A percentile compares a stretch with the other conserved stretches of the same genome.
Conservation (phyloP, 37 sponge, comb jelly and placozoan genomes). For the Bolinopsis microptera region DNA sequence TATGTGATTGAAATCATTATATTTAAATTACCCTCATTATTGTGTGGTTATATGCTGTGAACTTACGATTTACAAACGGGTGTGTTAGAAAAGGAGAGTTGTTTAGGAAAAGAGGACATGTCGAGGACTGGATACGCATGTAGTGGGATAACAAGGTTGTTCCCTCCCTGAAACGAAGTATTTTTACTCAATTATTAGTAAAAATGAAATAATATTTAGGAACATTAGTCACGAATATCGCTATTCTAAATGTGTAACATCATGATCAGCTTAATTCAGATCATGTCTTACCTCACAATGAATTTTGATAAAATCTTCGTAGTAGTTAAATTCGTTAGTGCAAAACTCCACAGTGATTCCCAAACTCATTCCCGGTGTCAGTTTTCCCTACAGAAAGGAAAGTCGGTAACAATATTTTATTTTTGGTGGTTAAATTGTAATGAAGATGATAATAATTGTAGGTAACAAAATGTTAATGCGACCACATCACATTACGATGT, state of each 20-base stretch:
- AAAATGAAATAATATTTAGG: too few relatives aligned
- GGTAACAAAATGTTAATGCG: too few relatives aligned
- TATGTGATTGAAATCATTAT: too few relatives aligned
- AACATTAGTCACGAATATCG: too few relatives aligned
- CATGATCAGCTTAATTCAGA: background rate
- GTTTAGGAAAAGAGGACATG: constrained; percentile 73
- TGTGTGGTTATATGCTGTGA: too few relatives aligned
- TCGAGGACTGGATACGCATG: constrained; percentile 88
- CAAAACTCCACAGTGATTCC: constrained; percentile 76
- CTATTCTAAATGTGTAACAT: too few relatives aligned
- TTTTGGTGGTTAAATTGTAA: too few relatives aligned
- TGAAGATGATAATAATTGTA: too few relatives aligned
- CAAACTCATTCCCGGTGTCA: constrained; percentile 83
- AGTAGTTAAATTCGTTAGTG: constrained; percentile 78
- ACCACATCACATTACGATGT: too few relatives aligned
- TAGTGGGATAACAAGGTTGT: constrained; percentile 83
- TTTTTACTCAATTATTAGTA: too few relatives aligned
- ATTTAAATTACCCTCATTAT: too few relatives aligned
- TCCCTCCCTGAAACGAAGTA: constrained; percentile 65
- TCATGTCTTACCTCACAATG: constrained; percentile 82
- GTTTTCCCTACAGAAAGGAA: constrained; percentile 63
- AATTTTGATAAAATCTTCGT: constrained; percentile 84
- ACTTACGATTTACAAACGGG: constrained; percentile 75
- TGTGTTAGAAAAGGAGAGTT: constrained; percentile 77
- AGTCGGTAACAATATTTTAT: background rate